Base-by-base conservation (phyloP, 2,888 invertebrate species). In the Iphiclides podalirius region DNA sequence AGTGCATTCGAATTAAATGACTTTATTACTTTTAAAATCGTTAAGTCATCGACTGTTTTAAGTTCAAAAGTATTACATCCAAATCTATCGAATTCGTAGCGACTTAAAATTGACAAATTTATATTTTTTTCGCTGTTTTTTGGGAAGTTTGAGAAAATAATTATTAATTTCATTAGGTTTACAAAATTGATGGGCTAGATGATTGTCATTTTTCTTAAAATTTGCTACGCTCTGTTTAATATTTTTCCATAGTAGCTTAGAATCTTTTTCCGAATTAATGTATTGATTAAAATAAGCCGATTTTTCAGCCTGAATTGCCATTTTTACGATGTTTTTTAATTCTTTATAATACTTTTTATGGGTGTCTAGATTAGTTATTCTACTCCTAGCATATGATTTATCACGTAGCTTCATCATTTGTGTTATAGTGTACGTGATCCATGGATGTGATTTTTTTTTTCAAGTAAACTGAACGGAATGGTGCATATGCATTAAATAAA, bases 371-470 rank as follows among this genome's bases (percentile, higher is more conserved):
- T 40, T 37, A 9, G 40, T 49, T 6, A 12, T 39, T 13, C 34
- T 34, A 4, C 17, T 38, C n/a, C 38, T 36, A 15, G 11, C 3
- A 26, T 33, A 31, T 1, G 49, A 49, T 11, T 43, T 26, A 26
- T 52, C 35, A 4, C 52, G 20, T 2, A 42, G 20, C n/a, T 28
- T 36, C 50, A 52, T 55, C 42, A 52, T 51, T 9, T 34, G 14
- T 16, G 31, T 47, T 13, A 54, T n/a, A 6, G 14, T 51, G 8
- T 45, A 33, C 2, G 52, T 49, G 23, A 51, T 28, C 50, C 47
- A 51, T 3, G 47, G 48, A 16, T 16, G 16, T 2, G 9, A 36
- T n/a, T n/a, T 4, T 36, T 17, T 16, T n/a, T 15, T 17, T 16
- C 16, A 15, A 17, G 1, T 9, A 9, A 15, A 16, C 16, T 11